Conservation (phyloP, 2,797 vertebrate genomes). For the Choloepus didactylus region DNA sequence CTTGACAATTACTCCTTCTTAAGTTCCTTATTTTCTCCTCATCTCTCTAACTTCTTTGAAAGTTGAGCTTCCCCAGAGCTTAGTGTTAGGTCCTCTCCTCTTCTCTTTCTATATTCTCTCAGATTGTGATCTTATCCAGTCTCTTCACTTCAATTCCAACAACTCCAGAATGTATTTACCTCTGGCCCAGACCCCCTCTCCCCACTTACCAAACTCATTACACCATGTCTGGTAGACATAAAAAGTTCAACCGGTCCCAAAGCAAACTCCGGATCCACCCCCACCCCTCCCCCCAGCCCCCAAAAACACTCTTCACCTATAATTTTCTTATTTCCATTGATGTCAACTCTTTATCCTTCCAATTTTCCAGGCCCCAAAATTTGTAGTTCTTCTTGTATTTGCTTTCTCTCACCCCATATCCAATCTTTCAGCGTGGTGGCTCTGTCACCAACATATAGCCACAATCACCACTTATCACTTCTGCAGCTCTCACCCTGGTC, state of each 20-base stretch:
- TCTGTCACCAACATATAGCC: background rate
- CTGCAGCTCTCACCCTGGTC: background rate
- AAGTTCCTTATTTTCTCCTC: background rate
- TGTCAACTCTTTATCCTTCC: background rate
- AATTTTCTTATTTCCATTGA: background rate
- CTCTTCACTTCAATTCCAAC: background rate
- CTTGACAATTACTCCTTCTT: background rate
- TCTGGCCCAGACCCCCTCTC: background rate
- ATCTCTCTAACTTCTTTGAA: background rate
- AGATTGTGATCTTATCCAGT: background rate
- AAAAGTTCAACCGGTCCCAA: background rate
- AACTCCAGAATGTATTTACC: background rate
- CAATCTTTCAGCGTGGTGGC: background rate
- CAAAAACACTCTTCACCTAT: background rate
- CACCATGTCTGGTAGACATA: background rate
- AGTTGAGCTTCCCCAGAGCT: background rate
- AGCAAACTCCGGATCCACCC: background rate
- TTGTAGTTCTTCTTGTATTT: background rate
- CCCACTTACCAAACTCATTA: background rate
- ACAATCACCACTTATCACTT: background rate
- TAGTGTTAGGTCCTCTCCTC: background rate
- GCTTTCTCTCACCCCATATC: background rate
- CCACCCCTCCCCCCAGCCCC: too few relatives aligned
- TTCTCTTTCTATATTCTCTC: background rate
- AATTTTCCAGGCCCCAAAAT: background rate